These are phyloP conservation scores for Vidua macroura DNA, from an alignment of 2,113 vertebrate species.

Conservation along the genomic window DNA sequence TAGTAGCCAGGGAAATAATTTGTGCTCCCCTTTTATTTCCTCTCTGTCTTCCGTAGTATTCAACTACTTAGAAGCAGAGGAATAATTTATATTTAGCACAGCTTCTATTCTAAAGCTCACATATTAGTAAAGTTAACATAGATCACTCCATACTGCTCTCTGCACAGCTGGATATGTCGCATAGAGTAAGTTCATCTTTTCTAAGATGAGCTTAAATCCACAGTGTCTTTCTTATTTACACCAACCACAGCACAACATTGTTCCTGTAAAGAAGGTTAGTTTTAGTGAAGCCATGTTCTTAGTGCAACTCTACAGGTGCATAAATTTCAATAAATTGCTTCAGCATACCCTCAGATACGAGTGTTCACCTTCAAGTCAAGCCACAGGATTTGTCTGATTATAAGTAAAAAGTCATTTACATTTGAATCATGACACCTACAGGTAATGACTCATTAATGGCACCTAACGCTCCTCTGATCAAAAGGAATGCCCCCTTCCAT, in stretches of 20 bases:
- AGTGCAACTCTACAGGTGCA: not conserved
- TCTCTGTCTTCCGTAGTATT: not conserved
- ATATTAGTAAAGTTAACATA: constrained; percentile 66
- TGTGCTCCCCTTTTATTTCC: not conserved
- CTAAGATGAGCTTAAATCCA: constrained; percentile 62
- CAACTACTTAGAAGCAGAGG: constrained; percentile 10
- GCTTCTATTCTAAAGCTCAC: constrained; percentile 48
- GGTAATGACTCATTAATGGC: not conserved
- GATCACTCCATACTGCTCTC: constrained; percentile 53
- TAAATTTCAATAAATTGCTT: constrained; percentile 36
- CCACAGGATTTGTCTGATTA: constrained; percentile 49
- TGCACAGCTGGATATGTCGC: constrained; percentile 69
- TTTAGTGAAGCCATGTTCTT: constrained; percentile 55
- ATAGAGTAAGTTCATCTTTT: constrained; percentile 60
- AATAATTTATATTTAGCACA: constrained; percentile 37
- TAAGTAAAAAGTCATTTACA: constrained; percentile 49
- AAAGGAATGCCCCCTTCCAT: not conserved
- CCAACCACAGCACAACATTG: constrained; percentile 11
- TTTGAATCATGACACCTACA: constrained; percentile 10
- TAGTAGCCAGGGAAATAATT: constrained; percentile 29
- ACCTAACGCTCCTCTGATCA: not conserved
- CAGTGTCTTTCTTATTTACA: constrained; percentile 57
- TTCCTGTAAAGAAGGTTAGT: constrained; percentile 31
- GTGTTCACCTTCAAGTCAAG: constrained; percentile 54
- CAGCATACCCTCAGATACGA: constrained; percentile 47